Base-by-base conservation (phyloP, 2,797 vertebrate species). In the Enteromius treurensis region DNA sequence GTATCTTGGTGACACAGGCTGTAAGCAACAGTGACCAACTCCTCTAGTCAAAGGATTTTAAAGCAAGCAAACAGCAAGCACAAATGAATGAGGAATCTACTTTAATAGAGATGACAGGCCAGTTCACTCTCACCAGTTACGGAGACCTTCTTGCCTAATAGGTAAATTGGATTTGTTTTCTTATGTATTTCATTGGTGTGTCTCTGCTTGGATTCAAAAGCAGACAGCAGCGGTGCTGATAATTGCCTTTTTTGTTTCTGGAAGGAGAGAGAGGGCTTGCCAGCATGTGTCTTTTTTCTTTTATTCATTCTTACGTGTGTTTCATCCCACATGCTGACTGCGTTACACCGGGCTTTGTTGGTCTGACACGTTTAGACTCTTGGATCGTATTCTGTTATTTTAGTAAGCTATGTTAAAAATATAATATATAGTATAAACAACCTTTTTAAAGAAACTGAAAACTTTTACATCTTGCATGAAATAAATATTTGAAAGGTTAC, bases 91-190 rank as follows among this genome's bases (percentile, higher is more conserved):
- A 34, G 37, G 65, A 83, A 70, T 70, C 65, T 21, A 62, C 26
- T 51, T 1, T 62, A 62, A 49, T 49, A 71, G 75, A 60, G 42
- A 71, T 83, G 82, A 83, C 65, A 76, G 60, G 45, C 37, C 87
- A 79, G 78, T 55, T 81, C 26, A 62, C 53, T 78, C 60, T 58
- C 60, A 79, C 51, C 55, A 49, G 45, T 42, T 49, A 51, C 47
- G 29, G 47, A 81, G 74, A 51, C 62, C 67, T 47, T 64, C 37
- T 80, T 68, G 62, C 32, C 69, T 88, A 84, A 88, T 55, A 85
- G 85, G 87, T 88, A 87, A 88, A 75, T 67, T 80, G 26, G 9
- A 70, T 82, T 80, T 64, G 65, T 49, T 73, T 85, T 65, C 45
- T 1, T 34, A 1, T 73, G 9, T 55, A 32, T 51, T 64, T 42